Percentiles rank a stretch among this genome's conserved stretches.
phyloP scores from a whole-genome alignment of 2,888 invertebrate genomes.

The Watsonalla binaria region DNA sequence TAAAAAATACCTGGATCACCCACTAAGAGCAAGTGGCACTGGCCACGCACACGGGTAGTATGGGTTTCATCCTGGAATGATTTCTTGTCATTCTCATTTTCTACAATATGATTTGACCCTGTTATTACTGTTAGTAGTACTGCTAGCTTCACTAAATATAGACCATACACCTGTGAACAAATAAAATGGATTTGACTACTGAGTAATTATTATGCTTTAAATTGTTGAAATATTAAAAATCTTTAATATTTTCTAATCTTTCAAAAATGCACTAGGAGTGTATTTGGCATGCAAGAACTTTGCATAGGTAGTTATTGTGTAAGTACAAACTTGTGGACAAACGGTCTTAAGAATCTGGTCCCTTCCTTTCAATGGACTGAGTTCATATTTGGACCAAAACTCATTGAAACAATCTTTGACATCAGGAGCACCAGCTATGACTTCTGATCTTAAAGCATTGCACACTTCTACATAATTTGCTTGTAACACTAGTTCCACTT shows the following conservation, averaged over 20 bases:
- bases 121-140: slow-evolving; percentile 81
- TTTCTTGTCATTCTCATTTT: slow-evolving; percentile 38
- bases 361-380: slow-evolving; percentile 83
- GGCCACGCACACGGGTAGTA: slow-evolving; percentile 81
- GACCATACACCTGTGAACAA: slow-evolving; percentile 86
- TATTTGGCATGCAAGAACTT: too few relatives aligned
- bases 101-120: slow-evolving; percentile 59
- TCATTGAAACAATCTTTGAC: slow-evolving; percentile 82
- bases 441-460: slow-evolving; percentile 65
- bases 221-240: too few relatives aligned
- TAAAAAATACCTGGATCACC: slow-evolving; percentile 87
- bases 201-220: too few relatives aligned
- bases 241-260: too few relatives aligned
- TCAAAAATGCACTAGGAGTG: too few relatives aligned
- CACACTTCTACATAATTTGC: slow-evolving; percentile 85
- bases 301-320: too few relatives aligned
- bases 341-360: slow-evolving; percentile 88
- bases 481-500: slow-evolving; percentile 84
- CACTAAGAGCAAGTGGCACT: slow-evolving; percentile 90
- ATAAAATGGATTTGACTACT: too few relatives aligned
- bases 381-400: slow-evolving; percentile 84
- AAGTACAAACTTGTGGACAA: slow-evolving; percentile 84
- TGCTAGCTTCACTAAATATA: slow-evolving; percentile 92
- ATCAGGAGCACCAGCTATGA: slow-evolving; percentile 80
- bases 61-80: slow-evolving; percentile 77